These are phyloP conservation scores for Melanotaenia parkinsoni DNA, from an alignment of 2,797 vertebrate species.

Conservation along the genomic window DNA sequence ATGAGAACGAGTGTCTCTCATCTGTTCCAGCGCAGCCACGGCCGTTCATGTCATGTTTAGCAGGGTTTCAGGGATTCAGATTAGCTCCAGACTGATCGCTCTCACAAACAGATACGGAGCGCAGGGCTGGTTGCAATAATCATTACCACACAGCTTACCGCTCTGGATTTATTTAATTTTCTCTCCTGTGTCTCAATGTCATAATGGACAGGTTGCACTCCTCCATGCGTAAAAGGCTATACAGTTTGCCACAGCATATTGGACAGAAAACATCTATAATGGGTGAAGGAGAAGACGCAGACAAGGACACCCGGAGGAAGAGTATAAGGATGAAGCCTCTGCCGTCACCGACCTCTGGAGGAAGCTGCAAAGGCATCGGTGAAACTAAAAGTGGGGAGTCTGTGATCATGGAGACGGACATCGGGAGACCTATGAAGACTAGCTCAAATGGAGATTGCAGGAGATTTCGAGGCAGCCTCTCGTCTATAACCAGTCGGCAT, in stretches of 20 bases:
- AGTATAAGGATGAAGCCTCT: slow-evolving; percentile 93
- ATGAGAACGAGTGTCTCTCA: slow-evolving; percentile 62
- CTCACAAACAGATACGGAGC: slow-evolving; percentile 73
- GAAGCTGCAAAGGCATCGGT: slow-evolving; percentile 83
- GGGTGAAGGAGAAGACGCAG: slow-evolving; percentile 90
- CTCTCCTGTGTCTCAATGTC: slow-evolving; percentile 73
- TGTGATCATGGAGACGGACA: slow-evolving; percentile 90
- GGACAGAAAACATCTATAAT: slow-evolving; percentile 93
- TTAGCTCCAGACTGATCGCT: slow-evolving; percentile 77
- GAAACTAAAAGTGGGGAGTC: slow-evolving; percentile 85
- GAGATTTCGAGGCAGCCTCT: slow-evolving; percentile 94
- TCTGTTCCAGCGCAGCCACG: slow-evolving; percentile 63
- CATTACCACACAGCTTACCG: slow-evolving; percentile 52
- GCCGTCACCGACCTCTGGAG: slow-evolving; percentile 86
- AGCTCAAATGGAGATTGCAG: slow-evolving; percentile 97
- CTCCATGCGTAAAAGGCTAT: slow-evolving; percentile 99
- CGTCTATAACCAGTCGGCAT: slow-evolving; percentile 93
- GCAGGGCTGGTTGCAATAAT: slow-evolving; percentile 63
- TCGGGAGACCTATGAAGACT: slow-evolving; percentile 86
- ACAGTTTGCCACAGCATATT: slow-evolving; percentile 98
- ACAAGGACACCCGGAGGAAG: slow-evolving; percentile 92
- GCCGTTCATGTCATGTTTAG: slow-evolving; percentile 77
- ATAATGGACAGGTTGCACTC: slow-evolving; percentile 96
- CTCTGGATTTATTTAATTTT: slow-evolving; percentile 62
- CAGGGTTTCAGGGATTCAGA: slow-evolving; percentile 77